Percentiles rank a stretch among this genome's conserved stretches.
Conservation (phyloP, 2,888 invertebrate genomes). For the Mimas tiliae region DNA sequence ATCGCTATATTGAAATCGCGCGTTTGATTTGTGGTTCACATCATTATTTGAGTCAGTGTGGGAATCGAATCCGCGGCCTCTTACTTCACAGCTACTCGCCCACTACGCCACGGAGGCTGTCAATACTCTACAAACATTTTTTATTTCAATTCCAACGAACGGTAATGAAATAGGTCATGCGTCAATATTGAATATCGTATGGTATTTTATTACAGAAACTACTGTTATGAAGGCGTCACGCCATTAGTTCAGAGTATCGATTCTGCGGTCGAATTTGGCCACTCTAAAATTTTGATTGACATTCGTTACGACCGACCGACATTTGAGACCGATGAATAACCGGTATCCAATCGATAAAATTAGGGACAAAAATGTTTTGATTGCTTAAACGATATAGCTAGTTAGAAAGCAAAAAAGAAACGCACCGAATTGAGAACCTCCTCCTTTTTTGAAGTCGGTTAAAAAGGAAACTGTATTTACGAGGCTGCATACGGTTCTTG, state of each 20-base stretch:
- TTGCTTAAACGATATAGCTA: not conserved
- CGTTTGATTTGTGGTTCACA: too few species aligned
- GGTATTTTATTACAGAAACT: constrained; percentile 32
- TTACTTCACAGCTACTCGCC: too few species aligned
- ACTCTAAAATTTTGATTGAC: constrained; percentile 27
- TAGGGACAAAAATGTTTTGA: constrained; percentile 1
- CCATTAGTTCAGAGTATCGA: constrained; percentile 31
- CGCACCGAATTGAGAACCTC: too few species aligned
- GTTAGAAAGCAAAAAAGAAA: too few species aligned
- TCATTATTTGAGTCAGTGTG: too few species aligned
- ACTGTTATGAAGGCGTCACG: constrained; percentile 39
- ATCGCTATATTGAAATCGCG: too few species aligned
- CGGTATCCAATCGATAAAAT: not conserved
- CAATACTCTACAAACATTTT: too few species aligned
- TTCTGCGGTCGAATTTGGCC: constrained; percentile 41
- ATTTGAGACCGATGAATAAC: constrained; percentile 19
- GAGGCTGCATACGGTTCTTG: too few species aligned
- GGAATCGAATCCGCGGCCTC: too few species aligned
- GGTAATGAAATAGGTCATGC: not conserved
- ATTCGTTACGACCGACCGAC: constrained; percentile 14
- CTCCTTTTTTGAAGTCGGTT: too few species aligned
- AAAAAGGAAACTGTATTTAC: too few species aligned
- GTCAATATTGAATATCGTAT: constrained; percentile 39
- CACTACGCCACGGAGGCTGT: too few species aligned
- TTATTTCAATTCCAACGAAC: not conserved